Evolutionary conservation across 92 coral and sea anemone genomes (phyloP).

Genomic region (Porites evermanni): DNA sequence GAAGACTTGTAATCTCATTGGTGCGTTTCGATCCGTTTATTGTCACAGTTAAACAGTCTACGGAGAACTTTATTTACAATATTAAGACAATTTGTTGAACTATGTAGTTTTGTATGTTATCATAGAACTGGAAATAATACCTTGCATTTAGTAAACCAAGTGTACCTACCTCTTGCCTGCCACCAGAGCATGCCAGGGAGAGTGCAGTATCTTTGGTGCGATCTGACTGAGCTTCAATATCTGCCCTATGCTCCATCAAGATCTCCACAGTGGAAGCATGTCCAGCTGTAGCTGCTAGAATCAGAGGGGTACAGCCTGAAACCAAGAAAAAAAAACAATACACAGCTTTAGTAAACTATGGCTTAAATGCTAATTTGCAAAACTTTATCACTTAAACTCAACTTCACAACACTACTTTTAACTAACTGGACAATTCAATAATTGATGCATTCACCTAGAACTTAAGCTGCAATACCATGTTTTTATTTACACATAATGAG

Average conservation of each 20-base stretch:
- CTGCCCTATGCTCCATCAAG: constrained; percentile 89
- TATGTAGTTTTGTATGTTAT: too few species aligned
- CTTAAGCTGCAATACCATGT: too few species aligned
- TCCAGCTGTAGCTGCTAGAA: constrained; percentile 97
- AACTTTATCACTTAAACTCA: neutral
- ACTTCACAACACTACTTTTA: too few species aligned
- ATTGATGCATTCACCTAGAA: too few species aligned
- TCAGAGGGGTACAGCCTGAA: constrained; percentile 94
- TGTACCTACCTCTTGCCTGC: constrained; percentile 91
- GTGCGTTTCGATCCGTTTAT: too few species aligned
- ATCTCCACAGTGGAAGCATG: constrained; percentile 98
- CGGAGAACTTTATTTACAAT: too few species aligned
- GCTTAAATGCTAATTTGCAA: neutral
- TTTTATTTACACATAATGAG: too few species aligned
- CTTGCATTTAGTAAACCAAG: too few species aligned
- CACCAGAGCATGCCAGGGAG: constrained; percentile 98
- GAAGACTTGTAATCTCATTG: too few species aligned
- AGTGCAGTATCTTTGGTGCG: constrained; percentile 98
- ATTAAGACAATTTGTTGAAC: too few species aligned
- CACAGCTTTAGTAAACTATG: neutral
- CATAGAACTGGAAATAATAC: neutral
- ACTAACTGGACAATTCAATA: too few species aligned
- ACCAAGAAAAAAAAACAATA: neutral
- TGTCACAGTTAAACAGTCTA: too few species aligned
- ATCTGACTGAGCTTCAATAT: constrained; percentile 99